Base-by-base conservation (phyloP, 2,888 invertebrate genomes). In the Mactromeris polynyma region DNA sequence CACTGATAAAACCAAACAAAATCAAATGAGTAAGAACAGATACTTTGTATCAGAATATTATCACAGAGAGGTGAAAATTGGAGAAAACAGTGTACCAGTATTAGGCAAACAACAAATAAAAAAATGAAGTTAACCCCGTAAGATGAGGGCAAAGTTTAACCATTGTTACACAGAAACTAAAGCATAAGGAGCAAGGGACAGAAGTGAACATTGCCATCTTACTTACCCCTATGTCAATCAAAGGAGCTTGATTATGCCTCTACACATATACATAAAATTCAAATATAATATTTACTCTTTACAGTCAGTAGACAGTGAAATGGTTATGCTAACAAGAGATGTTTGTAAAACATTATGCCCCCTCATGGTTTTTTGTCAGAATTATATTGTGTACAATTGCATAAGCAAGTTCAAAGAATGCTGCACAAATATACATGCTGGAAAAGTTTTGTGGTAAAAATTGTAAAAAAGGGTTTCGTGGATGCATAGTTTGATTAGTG, bases 151-250 rank as follows among this genome's bases (percentile, higher is more conserved):
- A 64, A 26, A 9, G 26, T 64, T 4, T 64, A 64, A 64, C 58
- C 58, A 64, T 7, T 6, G 26, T 64, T 64, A 64, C 58, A 64
- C 9, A 26, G 26, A n/a, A 9, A 26, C 26, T 0, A 2, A 64
- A 64, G 58, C 58, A 26, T 64, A n/a, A 26, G 58, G 26, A 64
- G 26, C 19, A 58, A 21, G 58, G 58, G 26, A 64, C 26, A 26
- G 26, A 73, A 73, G 73, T 73, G 73, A 36, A 73, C 73, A 73
- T 73, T 73, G 73, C 11, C 36, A 4, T 9, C 0, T 33, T 58
- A 85, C 93, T 92, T 86, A 93, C 86, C 80, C 89, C 91, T 38
- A 88, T 81, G 80, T 90, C 90, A 58, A 90, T 86, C 81, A 90
- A 86, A 17, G 84, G 90, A 54, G 78, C 85, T 21, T 38, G 73